Base-by-base conservation (phyloP, 1,140 invertebrate genomes). In the Caenorhabditis briggsae region DNA sequence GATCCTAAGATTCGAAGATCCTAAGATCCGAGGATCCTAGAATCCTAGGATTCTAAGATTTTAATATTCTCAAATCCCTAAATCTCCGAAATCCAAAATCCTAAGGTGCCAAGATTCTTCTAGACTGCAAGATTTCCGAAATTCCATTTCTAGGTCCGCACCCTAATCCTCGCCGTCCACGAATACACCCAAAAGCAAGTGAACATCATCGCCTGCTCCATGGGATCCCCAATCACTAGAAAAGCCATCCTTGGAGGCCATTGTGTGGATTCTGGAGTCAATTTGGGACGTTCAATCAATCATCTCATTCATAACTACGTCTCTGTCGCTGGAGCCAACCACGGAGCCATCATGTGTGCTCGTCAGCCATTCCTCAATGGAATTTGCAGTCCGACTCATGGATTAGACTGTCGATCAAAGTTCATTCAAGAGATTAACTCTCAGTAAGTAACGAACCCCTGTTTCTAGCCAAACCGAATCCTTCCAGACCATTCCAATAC, bases 211-310 rank as follows among this genome's bases (percentile, higher is more conserved):
- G 91, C 85, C 1, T 92, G 90, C 86, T 92, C 91, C 11, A 92
- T 92, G 91, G 91, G 91, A 56, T 91, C 91, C 82, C 91, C 91
- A 16, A 86, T 92, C 55, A 90, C 91, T 53, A 61, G 91, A 84
- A 92, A 92, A 78, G 91, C 91, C 14, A 86, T 89, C 83, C 59
- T 88, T 14, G 83, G 84, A 46, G 85, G 86, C 43, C 82, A 88
- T 11, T 88, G 89, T 84, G 89, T 90, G 5, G 78, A 90, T 59
- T 86, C 83, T 50, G 89, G 88, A 59, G 88, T 70, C 48, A 43
- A 50, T 46, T 48, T 50, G 18, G 86, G 86, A 48, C 82, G 88
- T 48, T 89, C 87, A 33, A 59, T 89, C 12, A 86, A 86, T 20
- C 78, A 88, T 18, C 58, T 90, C 9, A 88, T 88, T 50, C 91